phyloP scores from a whole-genome alignment of 2,888 invertebrate genomes.

The Melieria crassipennis region DNA sequence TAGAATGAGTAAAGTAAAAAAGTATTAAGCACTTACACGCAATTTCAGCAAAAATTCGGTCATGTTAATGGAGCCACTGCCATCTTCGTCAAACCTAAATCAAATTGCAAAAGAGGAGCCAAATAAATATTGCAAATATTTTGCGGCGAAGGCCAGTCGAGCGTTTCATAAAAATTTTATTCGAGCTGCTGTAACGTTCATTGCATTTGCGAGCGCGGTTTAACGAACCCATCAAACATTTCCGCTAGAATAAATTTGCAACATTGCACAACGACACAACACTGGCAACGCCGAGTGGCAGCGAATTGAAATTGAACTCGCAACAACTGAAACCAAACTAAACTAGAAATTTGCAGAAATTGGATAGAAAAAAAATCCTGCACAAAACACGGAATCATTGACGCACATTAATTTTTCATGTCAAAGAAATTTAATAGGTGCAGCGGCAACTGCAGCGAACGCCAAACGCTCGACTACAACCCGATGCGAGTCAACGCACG shows the following conservation, averaged over 20 bases:
- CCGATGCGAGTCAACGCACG: too few relatives aligned
- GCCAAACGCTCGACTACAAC: too few relatives aligned
- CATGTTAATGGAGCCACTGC: constrained; percentile 83
- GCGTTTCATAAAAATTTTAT: not conserved
- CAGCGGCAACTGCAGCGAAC: too few relatives aligned
- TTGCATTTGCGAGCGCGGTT: not conserved
- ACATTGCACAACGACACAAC: not conserved
- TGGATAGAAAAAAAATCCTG: not conserved
- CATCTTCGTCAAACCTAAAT: constrained; percentile 78
- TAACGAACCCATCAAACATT: constrained; percentile 12
- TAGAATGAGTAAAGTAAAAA: not conserved
- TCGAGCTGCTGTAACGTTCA: not conserved
- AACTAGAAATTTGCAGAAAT: not conserved
- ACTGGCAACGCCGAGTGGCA: too few relatives aligned
- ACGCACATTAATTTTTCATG: too few relatives aligned
- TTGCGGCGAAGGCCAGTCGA: constrained; percentile 5
- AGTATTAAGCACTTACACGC: constrained; percentile 71
- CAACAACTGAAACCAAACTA: too few relatives aligned
- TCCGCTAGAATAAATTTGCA: not conserved
- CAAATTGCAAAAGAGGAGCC: not conserved
- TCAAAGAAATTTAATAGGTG: too few relatives aligned
- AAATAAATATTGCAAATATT: not conserved
- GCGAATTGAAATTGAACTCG: too few relatives aligned
- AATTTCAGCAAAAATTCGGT: constrained; percentile 87
- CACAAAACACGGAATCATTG: not conserved